phyloP scores from a whole-genome alignment of 2,888 invertebrate genomes.

The Invenusta paracnida region DNA sequence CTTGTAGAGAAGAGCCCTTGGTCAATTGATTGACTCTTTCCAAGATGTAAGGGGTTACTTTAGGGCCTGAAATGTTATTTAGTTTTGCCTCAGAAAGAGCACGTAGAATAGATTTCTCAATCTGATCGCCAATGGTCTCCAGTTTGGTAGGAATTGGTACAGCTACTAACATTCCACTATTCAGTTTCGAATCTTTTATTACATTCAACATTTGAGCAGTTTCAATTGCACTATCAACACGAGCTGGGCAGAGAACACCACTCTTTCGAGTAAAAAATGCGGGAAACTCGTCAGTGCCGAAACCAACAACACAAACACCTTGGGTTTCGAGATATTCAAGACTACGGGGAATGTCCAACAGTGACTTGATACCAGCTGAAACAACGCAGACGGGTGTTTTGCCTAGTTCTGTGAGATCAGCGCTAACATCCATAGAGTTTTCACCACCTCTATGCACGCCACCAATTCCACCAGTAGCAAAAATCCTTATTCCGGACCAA shows the following conservation, averaged over 20 bases:
- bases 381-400: constrained; percentile 81
- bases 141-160: constrained; percentile 70
- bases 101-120: constrained; percentile 42
- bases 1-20: constrained; percentile 72
- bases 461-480: constrained; percentile 84
- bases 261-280: constrained; percentile 83
- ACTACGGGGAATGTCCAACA: constrained; percentile 86
- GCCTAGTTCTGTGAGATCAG: constrained; percentile 84
- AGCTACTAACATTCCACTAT: constrained; percentile 69
- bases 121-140: constrained; percentile 59
- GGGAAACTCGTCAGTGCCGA: constrained; percentile 72
- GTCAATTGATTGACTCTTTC: constrained; percentile 74
- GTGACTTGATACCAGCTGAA: constrained; percentile 92
- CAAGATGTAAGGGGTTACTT: constrained; percentile 85
- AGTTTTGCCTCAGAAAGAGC: constrained; percentile 42
- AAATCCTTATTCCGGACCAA: constrained; percentile 75
- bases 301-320: constrained; percentile 81
- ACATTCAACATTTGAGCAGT: constrained; percentile 66
- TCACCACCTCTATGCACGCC: constrained; percentile 85
- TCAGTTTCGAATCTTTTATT: constrained; percentile 48
- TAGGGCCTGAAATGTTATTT: constrained; percentile 71
- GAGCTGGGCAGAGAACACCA: constrained; percentile 70
- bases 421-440: constrained; percentile 86
- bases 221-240: constrained; percentile 66
- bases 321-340: constrained; percentile 91